Percentiles rank a stretch among this genome's conserved stretches.
Conservation (phyloP, 2,888 invertebrate genomes). For the Petrolisthes manimaculis region DNA sequence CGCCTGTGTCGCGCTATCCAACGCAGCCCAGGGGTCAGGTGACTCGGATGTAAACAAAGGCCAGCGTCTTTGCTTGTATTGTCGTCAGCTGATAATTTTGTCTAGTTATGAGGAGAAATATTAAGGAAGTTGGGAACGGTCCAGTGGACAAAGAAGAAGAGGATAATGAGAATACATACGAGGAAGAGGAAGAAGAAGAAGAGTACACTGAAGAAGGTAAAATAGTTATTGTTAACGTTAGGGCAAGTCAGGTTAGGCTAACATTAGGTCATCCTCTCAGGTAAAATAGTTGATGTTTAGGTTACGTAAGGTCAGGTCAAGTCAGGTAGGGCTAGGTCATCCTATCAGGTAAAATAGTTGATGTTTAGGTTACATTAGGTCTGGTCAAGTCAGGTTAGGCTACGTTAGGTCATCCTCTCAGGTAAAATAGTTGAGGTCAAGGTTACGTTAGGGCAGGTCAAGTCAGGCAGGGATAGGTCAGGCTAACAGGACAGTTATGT, state of each 20-base stretch:
- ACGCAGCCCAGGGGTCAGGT: no score
- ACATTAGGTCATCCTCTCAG: no score
- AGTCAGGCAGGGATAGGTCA: no score
- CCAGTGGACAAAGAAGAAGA: constrained; percentile 20
- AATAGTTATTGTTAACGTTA: not conserved
- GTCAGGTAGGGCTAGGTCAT: not conserved
- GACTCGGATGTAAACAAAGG: constrained; percentile 18
- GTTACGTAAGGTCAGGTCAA: no score
- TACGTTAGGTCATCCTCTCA: no score
- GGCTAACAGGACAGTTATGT: no score
- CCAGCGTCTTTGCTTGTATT: not conserved
- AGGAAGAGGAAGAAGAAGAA: constrained; percentile 4
- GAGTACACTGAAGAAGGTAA: constrained; percentile 21
- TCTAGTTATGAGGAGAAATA: constrained; percentile 2
- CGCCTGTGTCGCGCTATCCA: no score
- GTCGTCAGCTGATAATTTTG: not conserved
- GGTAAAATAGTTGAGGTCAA: not conserved
- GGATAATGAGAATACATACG: not conserved
- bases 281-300: no score
- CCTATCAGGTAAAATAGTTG: not conserved
- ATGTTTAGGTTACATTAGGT: not conserved
- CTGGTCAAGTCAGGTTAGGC: no score
- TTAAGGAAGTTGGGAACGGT: constrained; percentile 11
- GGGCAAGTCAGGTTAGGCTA: no score
- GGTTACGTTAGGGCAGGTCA: not conserved